Conservation (phyloP, 1,140 invertebrate genomes). For the Leptinotarsa texana region DNA sequence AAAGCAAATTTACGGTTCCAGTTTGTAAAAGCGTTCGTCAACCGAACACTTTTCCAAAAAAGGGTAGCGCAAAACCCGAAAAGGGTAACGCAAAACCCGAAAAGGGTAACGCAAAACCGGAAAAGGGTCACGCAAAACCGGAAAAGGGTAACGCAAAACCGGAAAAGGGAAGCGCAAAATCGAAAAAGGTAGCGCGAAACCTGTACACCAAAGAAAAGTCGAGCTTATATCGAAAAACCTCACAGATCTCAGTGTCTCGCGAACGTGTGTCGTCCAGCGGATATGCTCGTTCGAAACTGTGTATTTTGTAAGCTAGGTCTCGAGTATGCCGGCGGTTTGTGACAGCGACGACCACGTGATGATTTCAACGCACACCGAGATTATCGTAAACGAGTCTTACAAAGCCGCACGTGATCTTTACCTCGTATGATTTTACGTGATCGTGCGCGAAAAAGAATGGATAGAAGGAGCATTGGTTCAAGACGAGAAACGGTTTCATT, state of each 20-base stretch:
- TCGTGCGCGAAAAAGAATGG: neutral
- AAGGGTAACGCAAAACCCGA: neutral
- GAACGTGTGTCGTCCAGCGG: neutral
- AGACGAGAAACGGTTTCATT: neutral
- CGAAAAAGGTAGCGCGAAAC: neutral
- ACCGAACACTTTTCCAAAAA: neutral
- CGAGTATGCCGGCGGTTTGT: neutral
- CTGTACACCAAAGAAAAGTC: constrained; percentile 6
- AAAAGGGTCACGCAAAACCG: neutral
- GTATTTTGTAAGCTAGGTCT: neutral
- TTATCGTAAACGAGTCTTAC: constrained; percentile 15
- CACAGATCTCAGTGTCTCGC: neutral
- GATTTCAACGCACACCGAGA: constrained; percentile 16
- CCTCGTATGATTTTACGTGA: constrained; percentile 7
- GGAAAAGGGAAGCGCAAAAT: neutral
- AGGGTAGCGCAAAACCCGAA: neutral
- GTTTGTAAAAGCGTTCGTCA: neutral
- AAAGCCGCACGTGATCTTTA: constrained; percentile 15
- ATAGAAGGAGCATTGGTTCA: neutral
- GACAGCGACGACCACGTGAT: constrained; percentile 15
- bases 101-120: neutral
- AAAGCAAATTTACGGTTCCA: constrained; percentile 51
- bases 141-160: neutral
- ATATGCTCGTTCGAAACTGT: neutral
- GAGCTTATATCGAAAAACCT: constrained; percentile 10